Evolutionary conservation across 2,113 vertebrate genomes (phyloP).

Genomic region (Ovis aries): ARS-UI_Ramb_v3.0 NC_056056.1:33947501-33948000

Average conservation of each 20-base stretch:
- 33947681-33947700: background rate
- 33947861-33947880: background rate
- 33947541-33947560: background rate
- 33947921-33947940: background rate
- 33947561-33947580: background rate
- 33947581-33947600: background rate
- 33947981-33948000: background rate
- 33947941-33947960: background rate
- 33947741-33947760: background rate
- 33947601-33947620: background rate
- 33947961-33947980: background rate
- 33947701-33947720: background rate
- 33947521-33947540: background rate
- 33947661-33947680: background rate
- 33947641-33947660: background rate
- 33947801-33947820: background rate
- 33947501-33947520: background rate
- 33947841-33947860: background rate
- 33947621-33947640: background rate
- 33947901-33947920: background rate
- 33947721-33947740: background rate
- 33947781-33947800: background rate
- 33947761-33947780: background rate
- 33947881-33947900: background rate
- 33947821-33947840: rapidly evolving